Percentiles rank a stretch among this genome's conserved stretches.
phyloP scores from a whole-genome alignment of 1,140 invertebrate species.

The Conus betulinus region DNA sequence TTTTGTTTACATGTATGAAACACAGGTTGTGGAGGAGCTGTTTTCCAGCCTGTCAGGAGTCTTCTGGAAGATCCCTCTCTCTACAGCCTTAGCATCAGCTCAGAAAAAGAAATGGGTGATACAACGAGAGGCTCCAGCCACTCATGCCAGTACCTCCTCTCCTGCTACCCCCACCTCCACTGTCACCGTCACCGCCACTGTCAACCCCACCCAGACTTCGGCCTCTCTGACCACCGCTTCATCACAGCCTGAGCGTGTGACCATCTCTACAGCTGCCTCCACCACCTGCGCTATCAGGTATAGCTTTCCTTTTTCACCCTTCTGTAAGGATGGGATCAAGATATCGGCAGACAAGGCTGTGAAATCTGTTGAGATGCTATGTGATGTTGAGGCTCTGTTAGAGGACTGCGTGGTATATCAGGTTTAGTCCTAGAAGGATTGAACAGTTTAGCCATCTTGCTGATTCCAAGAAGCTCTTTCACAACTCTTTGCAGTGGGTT shows the following conservation, averaged over 20 bases:
- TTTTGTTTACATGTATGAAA: too few relatives aligned
- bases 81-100: constrained; percentile 73
- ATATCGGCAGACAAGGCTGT: too few relatives aligned
- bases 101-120: constrained; percentile 73
- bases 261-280: constrained; percentile 1
- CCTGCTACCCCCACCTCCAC: not conserved
- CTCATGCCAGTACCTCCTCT: constrained; percentile 4
- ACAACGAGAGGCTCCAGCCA: constrained; percentile 46
- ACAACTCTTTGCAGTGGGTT: too few relatives aligned
- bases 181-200: not conserved
- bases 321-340: too few relatives aligned
- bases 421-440: too few relatives aligned
- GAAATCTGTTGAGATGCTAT: too few relatives aligned
- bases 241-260: not conserved
- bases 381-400: too few relatives aligned
- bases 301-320: too few relatives aligned
- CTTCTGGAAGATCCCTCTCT: constrained; percentile 79
- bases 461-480: too few relatives aligned
- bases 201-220: not conserved
- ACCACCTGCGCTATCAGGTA: constrained; percentile 20
- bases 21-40: constrained; percentile 78
- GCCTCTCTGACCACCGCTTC: not conserved
- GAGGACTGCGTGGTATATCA: too few relatives aligned
- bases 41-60: constrained; percentile 78
- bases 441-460: too few relatives aligned